Evolutionary conservation across 2,113 vertebrate genomes (phyloP).

Genomic region (Aspidoscelis tigris): DNA sequence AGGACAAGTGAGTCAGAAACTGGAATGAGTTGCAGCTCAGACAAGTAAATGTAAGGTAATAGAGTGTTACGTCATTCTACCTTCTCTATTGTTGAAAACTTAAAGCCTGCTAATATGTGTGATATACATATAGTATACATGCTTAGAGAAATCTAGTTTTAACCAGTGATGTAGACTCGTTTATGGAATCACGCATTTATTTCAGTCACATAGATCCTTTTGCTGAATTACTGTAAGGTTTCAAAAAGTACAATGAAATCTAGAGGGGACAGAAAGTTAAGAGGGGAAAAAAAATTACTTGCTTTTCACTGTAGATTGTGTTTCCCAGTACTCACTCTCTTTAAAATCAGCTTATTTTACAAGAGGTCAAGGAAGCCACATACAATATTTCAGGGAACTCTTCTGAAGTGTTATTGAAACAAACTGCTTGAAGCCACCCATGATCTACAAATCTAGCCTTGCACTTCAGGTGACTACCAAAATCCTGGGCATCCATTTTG

Average conservation of each 20-base stretch:
- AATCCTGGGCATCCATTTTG: slow-evolving; percentile 40
- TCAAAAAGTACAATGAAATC: slow-evolving; percentile 45
- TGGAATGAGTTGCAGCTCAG: too few species aligned
- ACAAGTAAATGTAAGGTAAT: too few species aligned
- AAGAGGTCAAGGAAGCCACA: slow-evolving; percentile 37
- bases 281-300: neutral
- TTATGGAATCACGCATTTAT: slow-evolving; percentile 52
- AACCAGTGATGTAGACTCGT: slow-evolving; percentile 53
- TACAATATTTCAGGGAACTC: slow-evolving; percentile 25
- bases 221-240: slow-evolving; percentile 43
- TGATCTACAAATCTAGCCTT: slow-evolving; percentile 15
- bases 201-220: slow-evolving; percentile 23
- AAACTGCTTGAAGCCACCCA: neutral
- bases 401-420: slow-evolving; percentile 15
- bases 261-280: neutral
- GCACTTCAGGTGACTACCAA: slow-evolving; percentile 51
- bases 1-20: too few species aligned
- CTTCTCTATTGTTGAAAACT: too few species aligned
- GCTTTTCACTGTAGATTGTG: slow-evolving; percentile 35
- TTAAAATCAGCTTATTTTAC: slow-evolving; percentile 41
- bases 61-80: too few species aligned
- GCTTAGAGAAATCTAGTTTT: too few species aligned
- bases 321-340: slow-evolving; percentile 42
- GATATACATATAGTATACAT: too few species aligned
- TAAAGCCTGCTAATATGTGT: too few species aligned